Conservation (phyloP, 2,113 vertebrate species). For the Zosterops japonicus region DNA sequence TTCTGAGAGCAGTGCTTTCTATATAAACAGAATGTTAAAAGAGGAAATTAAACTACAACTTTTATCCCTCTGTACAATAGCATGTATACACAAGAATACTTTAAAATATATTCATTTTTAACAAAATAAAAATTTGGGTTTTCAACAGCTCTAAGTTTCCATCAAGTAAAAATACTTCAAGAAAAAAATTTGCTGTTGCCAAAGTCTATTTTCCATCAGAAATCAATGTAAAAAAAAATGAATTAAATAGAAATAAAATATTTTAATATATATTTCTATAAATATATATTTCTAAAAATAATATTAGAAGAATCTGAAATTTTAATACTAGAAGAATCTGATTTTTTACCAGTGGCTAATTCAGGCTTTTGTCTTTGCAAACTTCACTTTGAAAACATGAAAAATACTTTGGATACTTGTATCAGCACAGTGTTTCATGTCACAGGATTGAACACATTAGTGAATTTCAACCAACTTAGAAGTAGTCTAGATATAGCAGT, state of each 20-base stretch:
- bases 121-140: background rate
- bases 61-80: background rate
- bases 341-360: background rate
- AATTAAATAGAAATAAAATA: background rate
- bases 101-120: background rate
- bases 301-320: background rate
- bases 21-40: background rate
- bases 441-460: background rate
- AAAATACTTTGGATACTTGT: background rate
- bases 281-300: background rate
- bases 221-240: background rate
- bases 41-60: background rate
- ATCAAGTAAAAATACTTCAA: background rate
- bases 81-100: background rate
- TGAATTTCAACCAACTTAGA: background rate
- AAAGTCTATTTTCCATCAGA: constrained; percentile 5
- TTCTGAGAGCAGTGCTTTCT: background rate
- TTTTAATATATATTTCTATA: no score
- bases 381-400: background rate
- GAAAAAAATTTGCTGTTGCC: background rate
- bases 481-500: background rate
- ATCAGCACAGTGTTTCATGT: background rate
- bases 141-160: background rate
- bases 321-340: background rate
- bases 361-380: background rate